Conservation (phyloP, 2,113 vertebrate genomes). For the Cercocebus atys region DNA sequence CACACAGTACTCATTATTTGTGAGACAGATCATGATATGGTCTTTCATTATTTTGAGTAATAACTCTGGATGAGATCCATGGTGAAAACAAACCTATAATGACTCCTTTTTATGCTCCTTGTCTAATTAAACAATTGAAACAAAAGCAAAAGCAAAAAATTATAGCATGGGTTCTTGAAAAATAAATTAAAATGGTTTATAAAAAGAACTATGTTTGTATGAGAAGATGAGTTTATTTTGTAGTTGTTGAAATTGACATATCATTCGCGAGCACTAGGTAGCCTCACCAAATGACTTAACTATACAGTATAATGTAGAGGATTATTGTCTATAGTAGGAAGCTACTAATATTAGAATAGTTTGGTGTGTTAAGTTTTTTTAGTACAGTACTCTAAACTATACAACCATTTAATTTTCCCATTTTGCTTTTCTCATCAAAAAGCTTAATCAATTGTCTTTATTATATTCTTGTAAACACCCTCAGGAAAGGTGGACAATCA, state of each 20-base stretch:
- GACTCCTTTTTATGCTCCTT: neutral
- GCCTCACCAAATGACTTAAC: neutral
- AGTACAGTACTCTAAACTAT: neutral
- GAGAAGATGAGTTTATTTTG: neutral
- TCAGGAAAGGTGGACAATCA: neutral
- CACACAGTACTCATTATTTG: neutral
- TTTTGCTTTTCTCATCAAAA: neutral
- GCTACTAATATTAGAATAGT: neutral
- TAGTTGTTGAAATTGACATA: neutral
- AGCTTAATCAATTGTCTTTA: neutral
- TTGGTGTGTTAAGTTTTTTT: neutral
- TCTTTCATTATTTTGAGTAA: neutral
- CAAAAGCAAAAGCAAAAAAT: neutral
- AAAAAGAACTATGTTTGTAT: neutral
- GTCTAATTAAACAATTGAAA: neutral
- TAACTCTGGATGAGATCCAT: neutral
- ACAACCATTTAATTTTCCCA: neutral
- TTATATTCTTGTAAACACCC: neutral
- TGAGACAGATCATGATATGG: neutral
- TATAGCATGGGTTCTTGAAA: neutral
- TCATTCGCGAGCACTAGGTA: rapidly evolving
- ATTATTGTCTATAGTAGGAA: neutral
- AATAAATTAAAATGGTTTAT: neutral
- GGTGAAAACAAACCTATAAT: neutral
- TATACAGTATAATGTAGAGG: neutral